A percentile compares a stretch with the other conserved stretches of the same genome.
phyloP scores from a whole-genome alignment of 2,888 invertebrate species.

The Tridacna gigas region DNA sequence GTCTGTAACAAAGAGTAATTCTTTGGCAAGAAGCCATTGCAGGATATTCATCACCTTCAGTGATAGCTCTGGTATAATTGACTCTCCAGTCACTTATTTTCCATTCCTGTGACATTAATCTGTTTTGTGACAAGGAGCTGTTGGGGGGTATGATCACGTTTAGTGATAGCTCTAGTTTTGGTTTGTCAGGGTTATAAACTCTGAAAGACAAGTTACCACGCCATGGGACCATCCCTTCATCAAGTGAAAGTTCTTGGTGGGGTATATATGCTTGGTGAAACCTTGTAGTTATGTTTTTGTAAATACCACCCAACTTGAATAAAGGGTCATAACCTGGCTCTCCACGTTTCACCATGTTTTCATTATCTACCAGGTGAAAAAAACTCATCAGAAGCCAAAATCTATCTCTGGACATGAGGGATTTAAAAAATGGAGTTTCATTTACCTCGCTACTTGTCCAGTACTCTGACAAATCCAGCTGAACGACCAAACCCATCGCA shows the following conservation, averaged over 20 bases:
- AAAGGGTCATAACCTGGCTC: constrained; percentile 40
- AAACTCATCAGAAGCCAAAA: constrained; percentile 46
- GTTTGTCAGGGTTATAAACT: constrained; percentile 64
- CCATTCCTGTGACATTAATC: too few relatives aligned
- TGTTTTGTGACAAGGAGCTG: too few relatives aligned
- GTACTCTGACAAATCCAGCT: constrained; percentile 48
- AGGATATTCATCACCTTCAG: too few relatives aligned
- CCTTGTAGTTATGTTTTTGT: constrained; percentile 22
- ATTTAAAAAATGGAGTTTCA: constrained; percentile 51
- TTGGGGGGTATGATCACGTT: too few relatives aligned
- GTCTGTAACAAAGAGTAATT: too few relatives aligned
- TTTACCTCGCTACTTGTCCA: constrained; percentile 46
- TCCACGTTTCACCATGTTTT: constrained; percentile 21
- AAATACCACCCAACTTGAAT: constrained; percentile 53
- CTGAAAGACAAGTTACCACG: constrained; percentile 50
- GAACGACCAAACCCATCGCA: constrained; percentile 42
- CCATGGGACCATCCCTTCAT: constrained; percentile 63
- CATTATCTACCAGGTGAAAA: constrained; percentile 52
- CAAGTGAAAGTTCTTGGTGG: constrained; percentile 46
- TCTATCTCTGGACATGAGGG: constrained; percentile 44
- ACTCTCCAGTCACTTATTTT: too few relatives aligned
- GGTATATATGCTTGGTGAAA: constrained; percentile 38
- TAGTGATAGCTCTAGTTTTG: constrained; percentile 1
- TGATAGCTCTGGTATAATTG: too few relatives aligned
- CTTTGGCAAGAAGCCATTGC: too few relatives aligned